These are phyloP conservation scores for Melanotaenia maccullochi DNA, from an alignment of 2,797 vertebrate species.

Conservation along the genomic window DNA sequence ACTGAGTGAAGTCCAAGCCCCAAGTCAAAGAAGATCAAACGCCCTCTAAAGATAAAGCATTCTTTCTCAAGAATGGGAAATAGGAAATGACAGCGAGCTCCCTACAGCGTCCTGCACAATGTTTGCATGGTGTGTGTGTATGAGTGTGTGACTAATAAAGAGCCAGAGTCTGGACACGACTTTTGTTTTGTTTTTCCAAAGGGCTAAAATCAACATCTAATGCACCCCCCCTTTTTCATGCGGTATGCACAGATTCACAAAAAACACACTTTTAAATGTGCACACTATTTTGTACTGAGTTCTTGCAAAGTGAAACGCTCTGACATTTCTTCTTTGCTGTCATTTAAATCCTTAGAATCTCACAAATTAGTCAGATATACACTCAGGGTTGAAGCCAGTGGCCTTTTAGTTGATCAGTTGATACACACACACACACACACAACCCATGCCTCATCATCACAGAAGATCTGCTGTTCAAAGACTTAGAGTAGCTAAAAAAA, in stretches of 20 bases:
- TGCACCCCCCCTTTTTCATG: not conserved
- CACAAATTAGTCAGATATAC: conserved; percentile 41
- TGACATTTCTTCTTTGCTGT: conserved; percentile 1
- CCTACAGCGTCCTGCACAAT: conserved; percentile 45
- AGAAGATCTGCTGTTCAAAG: no score
- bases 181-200: conserved; percentile 31
- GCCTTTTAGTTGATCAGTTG: conserved; percentile 50
- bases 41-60: conserved; percentile 60
- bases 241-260: not conserved
- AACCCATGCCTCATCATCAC: no score
- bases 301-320: not conserved
- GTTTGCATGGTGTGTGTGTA: conserved; percentile 21
- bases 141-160: conserved; percentile 15
- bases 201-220: conserved; percentile 23
- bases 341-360: conserved; percentile 33
- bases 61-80: conserved; percentile 62
- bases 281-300: not conserved
- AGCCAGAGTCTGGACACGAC: conserved; percentile 11
- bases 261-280: not conserved
- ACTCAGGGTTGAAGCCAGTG: conserved; percentile 47
- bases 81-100: conserved; percentile 71
- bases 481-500: no score
- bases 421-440: not conserved
- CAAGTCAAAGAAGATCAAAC: conserved; percentile 69
- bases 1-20: conserved; percentile 54